A percentile compares a stretch with the other conserved stretches of the same genome.
phyloP scores from a whole-genome alignment of 2,797 vertebrate species.

The Scolopax bukidnonensis region DNA sequence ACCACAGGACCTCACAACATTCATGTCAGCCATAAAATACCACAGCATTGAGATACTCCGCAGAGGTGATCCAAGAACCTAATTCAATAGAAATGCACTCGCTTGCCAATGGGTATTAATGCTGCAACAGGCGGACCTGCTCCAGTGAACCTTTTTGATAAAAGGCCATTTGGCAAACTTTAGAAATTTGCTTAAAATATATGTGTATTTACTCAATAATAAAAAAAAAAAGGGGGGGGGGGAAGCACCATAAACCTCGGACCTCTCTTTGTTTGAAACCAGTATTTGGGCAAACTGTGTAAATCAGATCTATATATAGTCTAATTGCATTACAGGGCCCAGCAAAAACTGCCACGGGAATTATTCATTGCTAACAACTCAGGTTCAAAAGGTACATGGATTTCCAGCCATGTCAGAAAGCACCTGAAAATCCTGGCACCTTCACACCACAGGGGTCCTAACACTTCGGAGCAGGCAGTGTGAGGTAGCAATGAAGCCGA shows the following conservation, averaged over 20 bases:
- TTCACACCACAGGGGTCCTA: not conserved
- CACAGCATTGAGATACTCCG: conserved; percentile 37
- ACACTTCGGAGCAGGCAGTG: not conserved
- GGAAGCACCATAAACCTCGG: not conserved
- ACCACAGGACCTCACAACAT: conserved; percentile 63
- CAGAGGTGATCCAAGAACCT: conserved; percentile 65
- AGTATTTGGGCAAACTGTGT: conserved; percentile 3
- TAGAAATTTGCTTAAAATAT: conserved; percentile 25
- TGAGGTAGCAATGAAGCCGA: not conserved
- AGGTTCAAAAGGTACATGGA: not conserved
- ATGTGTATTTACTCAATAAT: conserved; percentile 10
- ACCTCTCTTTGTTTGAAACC: conserved; percentile 22
- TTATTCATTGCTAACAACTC: not conserved
- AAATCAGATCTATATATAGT: conserved; percentile 9
- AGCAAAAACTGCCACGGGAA: not conserved
- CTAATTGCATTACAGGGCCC: not conserved
- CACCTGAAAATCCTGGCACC: not conserved
- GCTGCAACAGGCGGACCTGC: conserved; percentile 37
- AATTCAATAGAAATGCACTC: conserved; percentile 69
- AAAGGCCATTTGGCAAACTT: conserved; percentile 51
- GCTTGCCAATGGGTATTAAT: conserved; percentile 39
- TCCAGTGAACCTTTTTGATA: conserved; percentile 50
- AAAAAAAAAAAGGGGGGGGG: not conserved
- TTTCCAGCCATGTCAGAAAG: not conserved
- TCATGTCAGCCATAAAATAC: conserved; percentile 64